Conservation (phyloP, 2,888 invertebrate genomes). For the Melanostoma mellinum region DNA sequence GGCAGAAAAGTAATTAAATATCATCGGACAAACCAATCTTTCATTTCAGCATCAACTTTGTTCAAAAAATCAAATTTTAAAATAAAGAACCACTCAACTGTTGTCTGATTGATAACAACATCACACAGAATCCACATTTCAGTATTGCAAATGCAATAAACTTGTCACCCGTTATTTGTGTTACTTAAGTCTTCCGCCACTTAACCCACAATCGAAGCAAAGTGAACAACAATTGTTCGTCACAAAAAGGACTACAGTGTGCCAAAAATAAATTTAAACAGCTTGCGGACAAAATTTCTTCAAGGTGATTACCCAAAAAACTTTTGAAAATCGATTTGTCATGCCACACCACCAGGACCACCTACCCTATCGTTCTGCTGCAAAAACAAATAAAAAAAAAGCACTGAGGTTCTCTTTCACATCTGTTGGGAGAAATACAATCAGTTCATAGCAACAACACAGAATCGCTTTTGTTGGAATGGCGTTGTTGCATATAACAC, state of each 20-base stretch:
- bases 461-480: not conserved
- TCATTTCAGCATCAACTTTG: too few relatives aligned
- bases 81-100: too few relatives aligned
- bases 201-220: constrained; percentile 24
- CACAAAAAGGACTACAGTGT: not conserved
- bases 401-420: not conserved
- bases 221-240: constrained; percentile 14
- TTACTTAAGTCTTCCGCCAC: constrained; percentile 20
- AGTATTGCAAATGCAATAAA: not conserved
- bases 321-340: constrained; percentile 66
- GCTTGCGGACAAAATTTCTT: constrained; percentile 39
- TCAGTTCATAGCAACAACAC: not conserved
- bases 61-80: too few relatives aligned
- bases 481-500: constrained; percentile 2
- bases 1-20: too few relatives aligned
- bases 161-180: constrained; percentile 33
- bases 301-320: constrained; percentile 67
- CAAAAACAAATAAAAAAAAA: not conserved
- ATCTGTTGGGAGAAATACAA: constrained; percentile 28
- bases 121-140: constrained; percentile 1
- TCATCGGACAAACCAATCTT: too few relatives aligned
- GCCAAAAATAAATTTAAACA: constrained; percentile 47
- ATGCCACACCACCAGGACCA: not conserved
- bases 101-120: not conserved
- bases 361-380: not conserved